Percentiles rank a stretch among this genome's conserved stretches.
Evolutionary conservation across 2,113 vertebrate species (phyloP).

Genomic region (Indicator indicator): DNA sequence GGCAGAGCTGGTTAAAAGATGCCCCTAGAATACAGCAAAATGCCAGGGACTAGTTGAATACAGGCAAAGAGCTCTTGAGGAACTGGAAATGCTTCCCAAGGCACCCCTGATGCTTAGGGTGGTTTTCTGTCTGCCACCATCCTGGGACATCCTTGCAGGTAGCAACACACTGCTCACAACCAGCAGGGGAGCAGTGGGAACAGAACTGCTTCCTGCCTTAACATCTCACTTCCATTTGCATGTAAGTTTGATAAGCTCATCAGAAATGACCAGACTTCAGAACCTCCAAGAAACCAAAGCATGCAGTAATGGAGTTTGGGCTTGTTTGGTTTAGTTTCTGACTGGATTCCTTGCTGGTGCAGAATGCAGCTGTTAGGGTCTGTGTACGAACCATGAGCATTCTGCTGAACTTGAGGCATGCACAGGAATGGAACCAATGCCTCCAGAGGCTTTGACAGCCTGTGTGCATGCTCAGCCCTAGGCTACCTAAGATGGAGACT

Average conservation of each 20-base stretch:
- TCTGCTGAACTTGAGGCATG: not conserved
- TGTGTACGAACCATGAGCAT: not conserved
- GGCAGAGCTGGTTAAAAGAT: slow-evolving; percentile 7
- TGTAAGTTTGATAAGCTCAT: not conserved
- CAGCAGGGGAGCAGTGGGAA: not conserved
- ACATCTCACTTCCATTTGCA: not conserved
- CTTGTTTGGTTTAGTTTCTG: not conserved
- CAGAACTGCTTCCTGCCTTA: not conserved
- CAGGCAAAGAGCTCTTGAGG: not conserved
- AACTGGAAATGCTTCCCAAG: not conserved
- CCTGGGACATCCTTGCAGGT: not conserved
- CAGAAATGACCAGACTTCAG: not conserved
- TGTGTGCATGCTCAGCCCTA: not conserved
- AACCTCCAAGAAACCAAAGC: not conserved
- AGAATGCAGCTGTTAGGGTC: not conserved
- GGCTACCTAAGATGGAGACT: not conserved
- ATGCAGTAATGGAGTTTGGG: not conserved
- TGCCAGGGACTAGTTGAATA: not conserved
- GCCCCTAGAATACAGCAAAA: not conserved
- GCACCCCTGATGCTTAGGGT: not conserved
- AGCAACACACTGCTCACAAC: not conserved
- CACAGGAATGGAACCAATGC: not conserved
- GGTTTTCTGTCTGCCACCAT: not conserved
- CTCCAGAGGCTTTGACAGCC: not conserved
- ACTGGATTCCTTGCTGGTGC: not conserved